Base-by-base conservation (phyloP, 2,113 vertebrate species). In the Acanthisitta chloris region DNA sequence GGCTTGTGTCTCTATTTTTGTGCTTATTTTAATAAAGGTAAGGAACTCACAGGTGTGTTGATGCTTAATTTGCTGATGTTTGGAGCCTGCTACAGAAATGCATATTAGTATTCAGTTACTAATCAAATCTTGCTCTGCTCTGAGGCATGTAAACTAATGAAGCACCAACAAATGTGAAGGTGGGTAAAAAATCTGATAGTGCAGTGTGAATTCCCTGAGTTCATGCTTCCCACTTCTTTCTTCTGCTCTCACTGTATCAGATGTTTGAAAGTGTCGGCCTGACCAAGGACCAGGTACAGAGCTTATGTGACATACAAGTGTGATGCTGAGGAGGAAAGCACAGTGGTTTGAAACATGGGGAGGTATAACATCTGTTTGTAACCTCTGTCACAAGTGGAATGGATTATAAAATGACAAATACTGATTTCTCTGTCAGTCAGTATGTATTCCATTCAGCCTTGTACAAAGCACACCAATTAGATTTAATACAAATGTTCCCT, bases 401-500 rank as follows among this genome's bases (percentile, higher is more conserved):
- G 7, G 85, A 94, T 96, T 96, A 73, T 42, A 58, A 94, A 90
- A 74, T 81, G 64, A 65, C 57, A 95, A 74, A 55, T 40, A 11
- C 59, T 65, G 89, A 38, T 78, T 78, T 85, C 51, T 93, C 65
- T 95, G 62, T 88, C 79, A 84, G 0, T 64, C 23, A 8, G 45
- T 88, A 62, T 40, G 55, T 80, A 45, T 49, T 96, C 49, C 24
- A 34, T 94, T 83, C 80, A 55, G 61, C 74, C 11, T 40, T 96
- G 80, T 70, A 31, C 66, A 79, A 83, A 83, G 59, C 48, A 33
- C 45, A 7, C 79, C 80, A 93, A 12, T 96, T 92, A 61, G 40
- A 52, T 91, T 94, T 86, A 73, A 66, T 85, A 59, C 23, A 82
- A 90, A 91, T 67, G 36, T 90, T 91, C 55, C 55, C 57, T 61